Percentiles rank a stretch among this genome's conserved stretches.
phyloP scores from a whole-genome alignment of 2,888 invertebrate genomes.

The Cephus sareptanus region DNA sequence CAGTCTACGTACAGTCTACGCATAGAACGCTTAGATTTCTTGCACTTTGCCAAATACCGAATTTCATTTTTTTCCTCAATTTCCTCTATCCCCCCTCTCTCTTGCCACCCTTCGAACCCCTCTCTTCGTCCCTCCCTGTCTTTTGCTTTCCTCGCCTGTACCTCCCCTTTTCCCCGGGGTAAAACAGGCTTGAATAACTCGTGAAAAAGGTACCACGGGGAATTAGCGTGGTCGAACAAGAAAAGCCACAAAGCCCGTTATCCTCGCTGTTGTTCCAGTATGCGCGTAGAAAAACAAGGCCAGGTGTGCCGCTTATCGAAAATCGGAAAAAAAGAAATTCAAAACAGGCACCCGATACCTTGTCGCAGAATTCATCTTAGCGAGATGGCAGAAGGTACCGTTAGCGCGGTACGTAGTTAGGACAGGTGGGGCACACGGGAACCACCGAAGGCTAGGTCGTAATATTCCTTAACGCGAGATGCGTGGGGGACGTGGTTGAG shows the following conservation, averaged over 20 bases:
- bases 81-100: background rate
- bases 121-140: slow-evolving; percentile 2
- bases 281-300: background rate
- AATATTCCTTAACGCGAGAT: background rate
- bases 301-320: background rate
- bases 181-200: background rate
- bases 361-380: background rate
- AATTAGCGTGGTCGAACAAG: background rate
- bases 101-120: background rate
- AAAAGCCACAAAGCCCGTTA: background rate
- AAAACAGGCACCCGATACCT: background rate
- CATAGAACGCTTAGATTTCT: background rate
- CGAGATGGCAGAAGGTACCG: background rate
- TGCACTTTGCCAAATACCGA: background rate
- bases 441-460: background rate
- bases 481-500: background rate
- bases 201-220: background rate
- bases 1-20: background rate
- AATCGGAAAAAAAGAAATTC: background rate
- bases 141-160: background rate
- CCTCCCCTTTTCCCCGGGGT: background rate
- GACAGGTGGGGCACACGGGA: background rate
- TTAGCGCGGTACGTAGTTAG: background rate
- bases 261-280: too few relatives aligned
- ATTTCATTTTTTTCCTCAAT: background rate